Evolutionary conservation across 1,140 invertebrate species (phyloP).

Genomic region (Musca domestica): DNA sequence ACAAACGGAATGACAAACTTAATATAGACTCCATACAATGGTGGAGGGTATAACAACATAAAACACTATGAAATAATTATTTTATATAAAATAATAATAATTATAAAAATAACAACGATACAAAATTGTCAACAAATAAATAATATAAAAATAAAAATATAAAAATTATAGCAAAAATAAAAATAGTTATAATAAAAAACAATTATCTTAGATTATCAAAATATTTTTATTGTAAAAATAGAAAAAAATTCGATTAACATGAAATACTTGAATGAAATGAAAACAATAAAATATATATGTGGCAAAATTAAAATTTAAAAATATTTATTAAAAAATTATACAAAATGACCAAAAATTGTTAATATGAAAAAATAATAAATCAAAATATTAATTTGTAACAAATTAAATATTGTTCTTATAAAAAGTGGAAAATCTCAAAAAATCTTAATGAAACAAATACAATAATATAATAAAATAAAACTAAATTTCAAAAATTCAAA

Average conservation of each 20-base stretch:
- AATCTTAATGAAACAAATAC: neutral
- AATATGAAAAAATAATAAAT: neutral
- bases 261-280: too few species aligned
- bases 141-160: neutral
- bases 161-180: neutral
- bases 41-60: too few species aligned
- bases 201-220: neutral
- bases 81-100: neutral
- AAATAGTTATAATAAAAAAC: neutral
- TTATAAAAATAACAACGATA: neutral
- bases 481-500: neutral
- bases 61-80: too few species aligned
- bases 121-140: neutral
- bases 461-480: neutral
- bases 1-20: too few species aligned
- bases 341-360: neutral
- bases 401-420: too few species aligned
- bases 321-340: neutral
- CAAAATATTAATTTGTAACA: neutral
- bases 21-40: too few species aligned
- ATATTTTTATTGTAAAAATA: neutral
- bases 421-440: too few species aligned
- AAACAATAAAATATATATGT: too few species aligned
- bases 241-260: too few species aligned
- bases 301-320: too few species aligned